These are phyloP conservation scores for Passerculus sandwichensis DNA, from an alignment of 2,797 vertebrate genomes.

Conservation along the genomic window DNA sequence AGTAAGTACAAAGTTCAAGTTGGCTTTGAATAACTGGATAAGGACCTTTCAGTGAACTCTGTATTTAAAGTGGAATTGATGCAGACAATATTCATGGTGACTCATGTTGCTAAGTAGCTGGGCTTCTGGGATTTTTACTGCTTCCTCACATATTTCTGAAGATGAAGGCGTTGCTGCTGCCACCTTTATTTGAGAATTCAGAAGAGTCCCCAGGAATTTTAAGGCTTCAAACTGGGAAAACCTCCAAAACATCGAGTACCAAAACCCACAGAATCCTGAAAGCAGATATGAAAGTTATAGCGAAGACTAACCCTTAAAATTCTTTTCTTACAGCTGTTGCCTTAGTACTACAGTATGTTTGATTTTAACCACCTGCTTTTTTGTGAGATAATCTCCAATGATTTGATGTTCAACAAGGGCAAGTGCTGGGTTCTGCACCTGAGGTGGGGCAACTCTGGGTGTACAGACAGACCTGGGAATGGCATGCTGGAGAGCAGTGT, in stretches of 20 bases:
- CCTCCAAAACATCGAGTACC: background rate
- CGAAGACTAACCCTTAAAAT: background rate
- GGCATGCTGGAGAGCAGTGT: background rate
- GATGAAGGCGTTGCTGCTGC: background rate
- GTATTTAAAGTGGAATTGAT: background rate
- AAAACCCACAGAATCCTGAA: background rate
- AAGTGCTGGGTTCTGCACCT: background rate
- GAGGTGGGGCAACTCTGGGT: background rate
- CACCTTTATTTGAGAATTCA: background rate
- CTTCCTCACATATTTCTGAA: background rate
- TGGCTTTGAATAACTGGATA: background rate
- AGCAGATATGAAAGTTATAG: background rate
- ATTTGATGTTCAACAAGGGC: background rate
- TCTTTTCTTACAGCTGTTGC: background rate
- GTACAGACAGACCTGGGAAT: background rate
- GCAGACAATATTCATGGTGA: background rate
- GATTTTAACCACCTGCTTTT: background rate
- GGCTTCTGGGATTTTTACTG: background rate
- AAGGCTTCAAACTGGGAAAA: background rate
- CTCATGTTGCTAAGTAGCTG: background rate
- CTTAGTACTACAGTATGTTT: background rate
- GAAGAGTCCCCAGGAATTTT: background rate
- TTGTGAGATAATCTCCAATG: background rate
- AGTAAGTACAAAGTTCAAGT: background rate
- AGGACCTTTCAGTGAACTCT: slow-evolving; percentile 17